These are phyloP conservation scores for Heterodera carotae DNA, from an alignment of 1,140 invertebrate species.

Conservation along the genomic window DNA sequence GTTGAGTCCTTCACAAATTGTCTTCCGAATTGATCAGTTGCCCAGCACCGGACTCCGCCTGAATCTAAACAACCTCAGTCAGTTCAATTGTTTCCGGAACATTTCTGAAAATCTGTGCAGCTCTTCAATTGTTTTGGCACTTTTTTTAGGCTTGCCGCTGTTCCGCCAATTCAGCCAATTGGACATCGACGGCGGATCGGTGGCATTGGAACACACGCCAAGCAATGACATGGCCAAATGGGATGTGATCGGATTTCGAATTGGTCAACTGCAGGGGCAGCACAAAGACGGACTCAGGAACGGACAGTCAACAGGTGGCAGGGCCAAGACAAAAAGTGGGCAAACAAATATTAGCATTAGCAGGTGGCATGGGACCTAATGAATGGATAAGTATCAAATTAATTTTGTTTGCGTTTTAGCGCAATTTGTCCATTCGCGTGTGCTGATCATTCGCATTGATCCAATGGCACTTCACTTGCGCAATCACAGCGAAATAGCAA, in stretches of 20 bases:
- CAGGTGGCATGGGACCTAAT: background rate
- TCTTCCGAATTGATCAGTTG: slow-evolving; percentile 51
- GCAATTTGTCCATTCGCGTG: slow-evolving; percentile 32
- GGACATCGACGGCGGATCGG: slow-evolving; percentile 47
- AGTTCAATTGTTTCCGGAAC: background rate
- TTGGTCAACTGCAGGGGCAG: background rate
- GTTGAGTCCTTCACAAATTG: slow-evolving; percentile 43
- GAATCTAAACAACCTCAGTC: slow-evolving; percentile 17
- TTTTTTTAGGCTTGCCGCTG: background rate
- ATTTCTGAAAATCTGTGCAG: background rate
- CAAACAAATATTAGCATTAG: no score
- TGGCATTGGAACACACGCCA: slow-evolving; percentile 46
- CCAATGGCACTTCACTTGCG: slow-evolving; percentile 59
- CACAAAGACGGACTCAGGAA: background rate
- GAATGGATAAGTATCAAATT: background rate
- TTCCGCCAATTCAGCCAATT: slow-evolving; percentile 35
- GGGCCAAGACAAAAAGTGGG: no score
- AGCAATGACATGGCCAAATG: slow-evolving; percentile 8
- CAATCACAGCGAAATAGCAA: slow-evolving; percentile 59
- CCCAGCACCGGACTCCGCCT: slow-evolving; percentile 39
- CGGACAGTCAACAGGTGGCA: background rate
- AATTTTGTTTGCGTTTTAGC: background rate
- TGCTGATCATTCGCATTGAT: slow-evolving; percentile 52
- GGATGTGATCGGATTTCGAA: slow-evolving; percentile 9
- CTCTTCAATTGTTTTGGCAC: background rate